Evolutionary conservation across 2,888 invertebrate genomes (phyloP), one percentile per base, ranked within the genome.

Genomic region (Pristionchus fissidentatus): DNA sequence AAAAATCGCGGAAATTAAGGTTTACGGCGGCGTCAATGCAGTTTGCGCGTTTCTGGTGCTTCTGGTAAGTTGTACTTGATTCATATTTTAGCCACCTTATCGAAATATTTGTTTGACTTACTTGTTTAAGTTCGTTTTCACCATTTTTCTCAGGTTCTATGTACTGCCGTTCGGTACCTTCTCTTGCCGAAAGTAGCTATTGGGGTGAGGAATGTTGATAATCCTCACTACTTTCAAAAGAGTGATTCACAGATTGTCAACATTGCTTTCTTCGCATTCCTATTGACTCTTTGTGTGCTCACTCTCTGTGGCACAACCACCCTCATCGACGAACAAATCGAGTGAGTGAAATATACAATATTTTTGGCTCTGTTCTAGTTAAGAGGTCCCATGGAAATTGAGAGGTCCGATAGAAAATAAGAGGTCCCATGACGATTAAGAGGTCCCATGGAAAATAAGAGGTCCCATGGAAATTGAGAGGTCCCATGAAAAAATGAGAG

Each of bases 251-350:
- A 70, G 70, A 15, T 70, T 70, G 70, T 70, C 41, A 70, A 70
- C 70, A 70, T 70, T 70, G 70, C 70, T n/a, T 70, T 70, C 70
- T 70, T 70, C 41, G 70, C 70, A 8, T 70, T 43, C 70, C 26
- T 19, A 26, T 41, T 70, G 26, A 70, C 70, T 7, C 19, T 70
- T 8, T 70, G 41, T 1, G 43, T 41, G 3, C n/a, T 70, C 41
- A 70, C 70, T 70, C 4, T 70, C n/a, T 41, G 41, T 26, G 70
- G 70, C 41, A 70, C 70, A 41, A 35, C 29, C n/a, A 70, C 70
- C 3, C 41, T 70, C n/a, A 70, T 70, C 70, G 26, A 70, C n/a
- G 41, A 70, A 3, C 70, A 70, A 41, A 35, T 70, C 26, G 41
- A 70, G 70, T 70, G 41, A 70, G 70, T 70, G 70, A 10, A 19